Evolutionary conservation across 2,113 vertebrate genomes (phyloP).

Genomic region (Calypte anna): DNA sequence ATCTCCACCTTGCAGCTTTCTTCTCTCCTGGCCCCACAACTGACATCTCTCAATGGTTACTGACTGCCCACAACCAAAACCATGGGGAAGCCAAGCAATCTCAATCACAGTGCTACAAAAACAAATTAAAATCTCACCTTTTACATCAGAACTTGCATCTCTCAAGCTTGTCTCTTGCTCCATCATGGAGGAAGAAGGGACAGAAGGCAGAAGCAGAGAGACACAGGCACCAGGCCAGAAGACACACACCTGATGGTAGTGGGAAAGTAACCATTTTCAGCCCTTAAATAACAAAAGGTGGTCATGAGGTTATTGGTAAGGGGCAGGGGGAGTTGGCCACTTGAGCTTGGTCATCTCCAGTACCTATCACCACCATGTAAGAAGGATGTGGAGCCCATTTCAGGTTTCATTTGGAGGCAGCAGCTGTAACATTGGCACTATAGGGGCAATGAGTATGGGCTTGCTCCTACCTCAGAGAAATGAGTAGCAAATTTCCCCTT

Average conservation of each 20-base stretch:
- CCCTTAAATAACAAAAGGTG: background rate
- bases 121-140: background rate
- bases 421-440: background rate
- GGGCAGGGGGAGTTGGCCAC: background rate
- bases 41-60: background rate
- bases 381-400: accelerated
- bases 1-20: too few species aligned
- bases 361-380: accelerated
- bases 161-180: accelerated
- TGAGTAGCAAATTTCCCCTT: background rate
- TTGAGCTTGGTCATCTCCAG: background rate
- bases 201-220: background rate
- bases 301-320: background rate
- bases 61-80: background rate
- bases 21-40: background rate
- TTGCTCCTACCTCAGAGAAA: background rate
- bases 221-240: accelerated
- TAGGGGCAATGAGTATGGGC: background rate
- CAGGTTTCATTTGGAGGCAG: background rate
- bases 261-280: accelerated
- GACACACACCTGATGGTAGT: background rate
- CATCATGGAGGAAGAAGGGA: background rate
- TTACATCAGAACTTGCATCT: background rate
- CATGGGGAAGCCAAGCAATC: background rate
- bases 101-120: background rate